Base-by-base conservation (phyloP, 2,113 vertebrate genomes). In the Tachuris rubrigastra region DNA sequence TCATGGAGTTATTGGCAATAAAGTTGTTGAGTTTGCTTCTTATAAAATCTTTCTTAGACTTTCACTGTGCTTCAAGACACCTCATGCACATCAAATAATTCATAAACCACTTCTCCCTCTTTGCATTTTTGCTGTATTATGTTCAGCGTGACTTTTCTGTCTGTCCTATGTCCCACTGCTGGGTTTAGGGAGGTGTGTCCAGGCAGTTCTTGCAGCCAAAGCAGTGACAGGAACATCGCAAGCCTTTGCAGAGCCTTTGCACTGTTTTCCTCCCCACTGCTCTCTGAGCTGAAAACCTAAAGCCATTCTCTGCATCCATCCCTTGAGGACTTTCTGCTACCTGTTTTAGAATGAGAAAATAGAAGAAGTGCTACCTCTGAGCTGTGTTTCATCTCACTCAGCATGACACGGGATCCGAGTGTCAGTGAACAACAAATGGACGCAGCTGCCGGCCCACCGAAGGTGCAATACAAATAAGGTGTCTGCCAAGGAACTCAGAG, bases 151-250 rank as follows among this genome's bases (percentile, higher is more conserved):
- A 4, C 9, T 72, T 71, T 56, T 20, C 27, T 68, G 17, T 18
- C 66, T 30, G 30, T 14, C 19, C 8, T 37, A 16, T 0, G 1
- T 16, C 16, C 20, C 1, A 0, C 2, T 65, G 17, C 12, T 39
- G 33, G 8, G n/a, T 63, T 78, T 33, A 14, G 31, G 23, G n/a
- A 62, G 28, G 16, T 35, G 15, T 12, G 6, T 42, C 13, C 46
- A 16, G 47, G 6, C 1, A 3, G 12, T 71, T 44, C 25, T 67
- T 4, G 3, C 4, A 73, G 17, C 49, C 52, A 87, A 74, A 55
- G 42, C 6, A 58, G 19, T 5, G 10, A 28, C 11, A 47, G 0
- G 1, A 83, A 6, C 2, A 0, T 1, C 3, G 74, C 18, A 18
- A 71, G 3, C 4, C 12, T 81, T 41, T 14, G 41, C 41, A 42